Base-by-base conservation (phyloP, 1,140 invertebrate genomes). In the Trypoxylus dichotomus region DNA sequence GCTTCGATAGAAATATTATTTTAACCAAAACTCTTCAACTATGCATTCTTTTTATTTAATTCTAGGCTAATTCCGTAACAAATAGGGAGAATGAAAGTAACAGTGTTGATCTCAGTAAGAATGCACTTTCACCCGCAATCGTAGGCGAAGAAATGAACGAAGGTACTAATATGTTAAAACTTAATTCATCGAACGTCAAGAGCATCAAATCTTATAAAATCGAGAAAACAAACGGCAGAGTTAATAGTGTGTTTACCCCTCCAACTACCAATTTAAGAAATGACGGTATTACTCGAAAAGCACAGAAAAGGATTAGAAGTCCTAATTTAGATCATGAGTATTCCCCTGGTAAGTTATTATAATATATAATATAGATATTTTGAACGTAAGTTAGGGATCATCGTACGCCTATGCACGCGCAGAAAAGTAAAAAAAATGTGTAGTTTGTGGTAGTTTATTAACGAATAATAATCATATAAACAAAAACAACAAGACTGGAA, bases 261-360 rank as follows among this genome's bases (percentile, higher is more conserved):
- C n/a, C 10, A 29, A 73, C 25, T 73, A 7, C 76, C 11, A 47
- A 13, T 74, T 8, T 7, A 37, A 37, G 10, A 8, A 37, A 37
- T 37, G 32, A 37, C 3, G 32, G 32, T 37, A 37, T 8, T 37
- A 81, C 81, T 71, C 60, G 81, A 3, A 84, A 83, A 78, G 79
- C 83, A 58, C 81, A 86, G 41, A 89, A 89, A 84, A 85, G 88
- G 79, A 80, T 86, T 76, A 83, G 86, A 79, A 86, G 85, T 78
- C 86, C 85, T 24, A 84, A 86, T n/a, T 80, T 81, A 11, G 87
- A 88, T 41, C 83, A 84, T 27, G 79, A 84, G 73, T 84, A 79
- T 77, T 88, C 88, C 24, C 87, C 88, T 81, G 86, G 88, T 89
- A 85, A 85, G 84, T 85, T 73, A 11, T 42, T 37, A 63, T 24